Evolutionary conservation across 2,888 invertebrate genomes (phyloP).

Genomic region (Papilio gigon): DNA sequence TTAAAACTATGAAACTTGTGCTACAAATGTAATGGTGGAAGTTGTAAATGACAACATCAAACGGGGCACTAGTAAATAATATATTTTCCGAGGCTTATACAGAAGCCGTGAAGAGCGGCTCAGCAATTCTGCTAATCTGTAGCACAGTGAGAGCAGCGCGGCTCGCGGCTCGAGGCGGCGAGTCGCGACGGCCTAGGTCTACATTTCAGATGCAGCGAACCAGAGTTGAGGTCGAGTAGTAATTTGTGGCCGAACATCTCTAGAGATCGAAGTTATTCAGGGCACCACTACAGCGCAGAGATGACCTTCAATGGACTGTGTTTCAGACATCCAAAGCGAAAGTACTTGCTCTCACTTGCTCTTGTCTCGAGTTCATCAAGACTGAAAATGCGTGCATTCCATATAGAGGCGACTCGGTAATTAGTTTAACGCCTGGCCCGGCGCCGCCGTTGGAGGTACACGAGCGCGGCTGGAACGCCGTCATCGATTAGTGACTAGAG

Average conservation of each 20-base stretch:
- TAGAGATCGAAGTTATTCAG: background rate
- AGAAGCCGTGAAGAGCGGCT: background rate
- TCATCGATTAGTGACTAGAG: background rate
- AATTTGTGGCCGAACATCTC: background rate
- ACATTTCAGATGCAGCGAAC: background rate
- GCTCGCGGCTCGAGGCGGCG: background rate
- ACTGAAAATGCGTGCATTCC: conserved; percentile 11
- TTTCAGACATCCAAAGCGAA: background rate
- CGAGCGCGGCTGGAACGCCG: background rate
- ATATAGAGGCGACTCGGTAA: background rate
- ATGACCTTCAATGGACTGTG: no score
- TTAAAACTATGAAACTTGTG: background rate
- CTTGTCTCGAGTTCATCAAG: background rate
- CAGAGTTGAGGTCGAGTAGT: background rate
- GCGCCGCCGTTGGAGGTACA: background rate
- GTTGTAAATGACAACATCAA: background rate
- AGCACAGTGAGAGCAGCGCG: background rate
- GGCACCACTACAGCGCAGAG: no score
- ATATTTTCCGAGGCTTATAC: background rate
- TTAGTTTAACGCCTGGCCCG: background rate
- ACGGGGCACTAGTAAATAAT: background rate
- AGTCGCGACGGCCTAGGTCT: conserved; percentile 1
- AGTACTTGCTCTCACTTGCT: background rate
- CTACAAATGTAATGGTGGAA: background rate
- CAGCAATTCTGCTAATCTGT: background rate